These are phyloP conservation scores for Strigamia crassipes DNA, from an alignment of 2,888 invertebrate species.

Conservation along the genomic window DNA sequence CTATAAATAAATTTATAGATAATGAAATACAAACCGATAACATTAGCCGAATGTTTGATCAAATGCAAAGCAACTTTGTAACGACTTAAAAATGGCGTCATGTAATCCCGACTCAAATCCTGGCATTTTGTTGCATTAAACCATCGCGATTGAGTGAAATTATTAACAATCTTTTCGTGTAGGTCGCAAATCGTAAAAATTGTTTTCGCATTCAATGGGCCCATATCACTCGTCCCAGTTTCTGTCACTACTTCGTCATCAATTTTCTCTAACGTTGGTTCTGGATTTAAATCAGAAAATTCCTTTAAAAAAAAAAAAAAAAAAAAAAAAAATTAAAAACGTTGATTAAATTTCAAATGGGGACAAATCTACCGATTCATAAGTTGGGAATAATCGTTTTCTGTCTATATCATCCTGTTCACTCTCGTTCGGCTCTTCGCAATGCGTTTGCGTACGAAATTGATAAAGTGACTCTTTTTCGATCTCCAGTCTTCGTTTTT, in stretches of 20 bases:
- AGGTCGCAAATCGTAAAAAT: neutral
- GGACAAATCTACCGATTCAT: slow-evolving; percentile 54
- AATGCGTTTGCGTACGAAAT: slow-evolving; percentile 56
- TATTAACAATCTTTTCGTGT: neutral
- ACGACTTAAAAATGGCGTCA: slow-evolving; percentile 48
- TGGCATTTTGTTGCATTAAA: neutral
- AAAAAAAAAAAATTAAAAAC: too few species aligned
- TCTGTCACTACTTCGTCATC: neutral
- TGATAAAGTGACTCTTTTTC: slow-evolving; percentile 73
- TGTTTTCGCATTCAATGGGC: neutral
- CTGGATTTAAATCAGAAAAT: neutral
- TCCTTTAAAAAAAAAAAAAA: slow-evolving; percentile 7
- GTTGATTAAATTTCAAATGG: neutral
- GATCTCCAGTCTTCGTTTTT: slow-evolving; percentile 65
- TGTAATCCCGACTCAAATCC: slow-evolving; percentile 10
- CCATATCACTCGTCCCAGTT: neutral
- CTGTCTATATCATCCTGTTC: slow-evolving; percentile 58
- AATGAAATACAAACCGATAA: neutral
- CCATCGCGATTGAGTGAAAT: slow-evolving; percentile 1
- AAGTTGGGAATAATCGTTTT: slow-evolving; percentile 58
- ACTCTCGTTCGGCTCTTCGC: slow-evolving; percentile 58
- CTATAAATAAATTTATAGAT: neutral
- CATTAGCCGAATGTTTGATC: neutral
- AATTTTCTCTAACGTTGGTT: neutral
- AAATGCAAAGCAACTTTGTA: slow-evolving; percentile 46